A percentile compares a stretch with the other conserved stretches of the same genome.
Evolutionary conservation across 2,888 invertebrate species (phyloP).

Genomic region (Melolontha melolontha): DNA sequence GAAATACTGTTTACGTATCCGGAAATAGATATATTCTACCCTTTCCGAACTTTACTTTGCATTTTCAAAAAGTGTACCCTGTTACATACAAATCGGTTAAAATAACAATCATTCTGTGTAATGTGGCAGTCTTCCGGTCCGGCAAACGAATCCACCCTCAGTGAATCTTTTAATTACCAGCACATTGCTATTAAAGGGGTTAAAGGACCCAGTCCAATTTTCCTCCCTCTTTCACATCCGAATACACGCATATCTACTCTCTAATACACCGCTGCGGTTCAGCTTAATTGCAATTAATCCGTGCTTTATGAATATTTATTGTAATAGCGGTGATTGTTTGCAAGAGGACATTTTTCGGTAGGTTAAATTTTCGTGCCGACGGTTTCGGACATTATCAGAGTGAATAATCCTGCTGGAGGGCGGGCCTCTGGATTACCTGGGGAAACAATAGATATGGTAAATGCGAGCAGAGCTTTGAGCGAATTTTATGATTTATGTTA

Average conservation of each 20-base stretch:
- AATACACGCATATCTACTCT: conserved; percentile 54
- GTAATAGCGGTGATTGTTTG: conserved; percentile 45
- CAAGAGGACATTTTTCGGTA: conserved; percentile 33
- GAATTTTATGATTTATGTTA: no score
- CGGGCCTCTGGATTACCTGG: no score
- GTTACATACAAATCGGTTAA: conserved; percentile 27
- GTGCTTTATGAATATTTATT: conserved; percentile 53
- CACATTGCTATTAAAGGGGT: conserved; percentile 42
- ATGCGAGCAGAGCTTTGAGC: no score
- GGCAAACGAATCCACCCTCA: conserved; percentile 41
- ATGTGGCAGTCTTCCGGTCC: conserved; percentile 46
- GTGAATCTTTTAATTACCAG: conserved; percentile 54
- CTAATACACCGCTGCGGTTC: conserved; percentile 52
- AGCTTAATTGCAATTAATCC: conserved; percentile 53
- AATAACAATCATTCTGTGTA: conserved; percentile 33
- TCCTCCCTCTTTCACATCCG: conserved; percentile 47
- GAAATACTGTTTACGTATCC: background rate
- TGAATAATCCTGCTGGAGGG: no score
- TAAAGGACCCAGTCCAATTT: conserved; percentile 32
- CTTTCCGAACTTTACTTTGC: conserved; percentile 18
- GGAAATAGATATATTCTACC: background rate
- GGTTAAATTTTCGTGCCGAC: conserved; percentile 1
- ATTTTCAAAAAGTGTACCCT: no score
- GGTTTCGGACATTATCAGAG: background rate
- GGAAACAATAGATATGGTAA: no score